These are phyloP conservation scores for Barbus barbus DNA, from an alignment of 2,113 vertebrate genomes.

Conservation along the genomic window DNA sequence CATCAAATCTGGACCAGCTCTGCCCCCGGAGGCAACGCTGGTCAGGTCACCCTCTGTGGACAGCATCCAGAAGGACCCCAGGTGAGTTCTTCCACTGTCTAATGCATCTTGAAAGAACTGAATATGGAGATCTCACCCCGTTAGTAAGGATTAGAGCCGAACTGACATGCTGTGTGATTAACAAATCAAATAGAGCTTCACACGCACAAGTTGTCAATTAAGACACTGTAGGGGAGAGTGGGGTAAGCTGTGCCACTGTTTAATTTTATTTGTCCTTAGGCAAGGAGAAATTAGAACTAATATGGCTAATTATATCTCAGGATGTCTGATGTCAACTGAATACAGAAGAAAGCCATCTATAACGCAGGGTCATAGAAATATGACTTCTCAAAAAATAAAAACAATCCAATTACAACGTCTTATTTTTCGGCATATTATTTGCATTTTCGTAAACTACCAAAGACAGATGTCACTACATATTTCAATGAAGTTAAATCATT, in stretches of 20 bases:
- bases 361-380: no score
- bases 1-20: conserved; percentile 97
- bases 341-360: neutral
- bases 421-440: no score
- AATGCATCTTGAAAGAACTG: neutral
- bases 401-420: no score
- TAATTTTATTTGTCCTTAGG: neutral
- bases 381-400: neutral
- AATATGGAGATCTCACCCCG: no score
- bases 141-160: neutral
- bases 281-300: neutral
- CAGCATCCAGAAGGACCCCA: conserved; percentile 99
- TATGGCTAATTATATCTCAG: neutral
- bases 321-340: neutral
- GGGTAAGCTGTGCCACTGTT: conserved; percentile 8
- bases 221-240: conserved; percentile 15
- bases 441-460: neutral
- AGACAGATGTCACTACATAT: neutral
- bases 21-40: conserved; percentile 92
- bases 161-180: conserved; percentile 3
- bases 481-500: neutral
- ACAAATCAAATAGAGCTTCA: conserved; percentile 1
- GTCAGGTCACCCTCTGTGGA: conserved; percentile 97
- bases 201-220: neutral
- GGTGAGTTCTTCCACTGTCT: conserved; percentile 77